A percentile compares a stretch with the other conserved stretches of the same genome.
Conservation (phyloP, 2,888 invertebrate species). For the Melolontha melolontha region DNA sequence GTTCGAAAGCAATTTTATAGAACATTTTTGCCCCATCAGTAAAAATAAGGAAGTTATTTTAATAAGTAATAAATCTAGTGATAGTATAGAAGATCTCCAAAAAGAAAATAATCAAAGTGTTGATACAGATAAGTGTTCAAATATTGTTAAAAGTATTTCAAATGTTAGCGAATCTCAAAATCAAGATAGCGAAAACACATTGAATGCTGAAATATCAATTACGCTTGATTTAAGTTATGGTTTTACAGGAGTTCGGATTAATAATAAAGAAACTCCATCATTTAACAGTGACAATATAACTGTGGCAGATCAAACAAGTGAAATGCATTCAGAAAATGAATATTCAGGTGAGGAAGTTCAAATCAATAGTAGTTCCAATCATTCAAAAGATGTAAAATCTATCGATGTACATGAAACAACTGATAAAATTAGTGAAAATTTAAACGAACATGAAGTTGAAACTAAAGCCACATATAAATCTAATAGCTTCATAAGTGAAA, state of each 20-base stretch:
- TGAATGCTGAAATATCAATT: slow-evolving; percentile 13
- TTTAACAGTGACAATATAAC: neutral
- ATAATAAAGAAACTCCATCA: slow-evolving; percentile 5
- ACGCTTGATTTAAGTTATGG: slow-evolving; percentile 38
- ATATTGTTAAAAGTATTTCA: slow-evolving; percentile 23
- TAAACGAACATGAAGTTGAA: slow-evolving; percentile 1
- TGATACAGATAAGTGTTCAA: slow-evolving; percentile 19
- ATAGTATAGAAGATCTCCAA: slow-evolving; percentile 21
- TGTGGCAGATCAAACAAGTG: neutral
- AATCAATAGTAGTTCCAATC: slow-evolving; percentile 7
- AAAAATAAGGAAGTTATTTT: slow-evolving; percentile 15
- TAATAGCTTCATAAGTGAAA: slow-evolving; percentile 1
- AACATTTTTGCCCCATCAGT: slow-evolving; percentile 1
- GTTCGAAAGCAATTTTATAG: neutral
- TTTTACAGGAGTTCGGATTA: slow-evolving; percentile 29
- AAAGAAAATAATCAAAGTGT: slow-evolving; percentile 30
- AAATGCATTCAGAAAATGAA: slow-evolving; percentile 17
- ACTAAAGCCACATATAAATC: neutral
- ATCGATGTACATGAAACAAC: neutral
- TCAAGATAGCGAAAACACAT: slow-evolving; percentile 20
- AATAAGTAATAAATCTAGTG: slow-evolving; percentile 19
- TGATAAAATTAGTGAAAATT: slow-evolving; percentile 5
- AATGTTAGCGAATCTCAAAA: slow-evolving; percentile 19
- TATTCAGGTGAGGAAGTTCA: neutral
- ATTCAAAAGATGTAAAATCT: neutral